Base-by-base conservation (phyloP, 2,888 invertebrate species). In the Macrosiphum euphorbiae region DNA sequence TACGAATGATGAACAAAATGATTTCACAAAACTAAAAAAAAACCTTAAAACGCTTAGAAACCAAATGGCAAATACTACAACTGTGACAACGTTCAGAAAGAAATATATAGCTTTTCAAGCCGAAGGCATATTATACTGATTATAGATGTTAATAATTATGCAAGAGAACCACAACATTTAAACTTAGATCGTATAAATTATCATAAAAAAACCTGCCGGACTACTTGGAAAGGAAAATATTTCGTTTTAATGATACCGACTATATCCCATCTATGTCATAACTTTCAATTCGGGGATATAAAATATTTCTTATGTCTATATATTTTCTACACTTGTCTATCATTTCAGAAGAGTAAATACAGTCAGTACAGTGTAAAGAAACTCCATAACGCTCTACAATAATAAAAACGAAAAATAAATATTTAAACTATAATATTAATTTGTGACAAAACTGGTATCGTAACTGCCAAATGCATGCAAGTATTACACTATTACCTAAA, bases 91-190 rank as follows among this genome's bases (percentile, higher is more conserved):
- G 35, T 35, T 20, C 35, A 78, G 35, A 78, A 78, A 78, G 67
- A 78, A 78, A 35, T 78, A 78, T 35, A 20, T 35, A 35, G 20
- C 26, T 84, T 52, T 52, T 90, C 20, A 78, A 35, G 78, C 78
- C 78, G 35, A 78, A 78, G 78, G 20, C 35, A 78, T 78, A 78
- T 35, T 78, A 78, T 35, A 47, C n/a, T 47, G 10, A 78, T 58
- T 52, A 55, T 47, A 85, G 26, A 78, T 67, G 41, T 41, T 52
- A 24, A 84, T 67, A 86, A 91, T 91, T 91, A 91, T 85, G 85
- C 55, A 86, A 55, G 85, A 85, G 28, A 91, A 91, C 91, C 55
- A 52, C 24, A 44, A 47, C 20, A 28, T 58, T 86, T 86, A 86
- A 84, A 84, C 78, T 41, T 55, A 58, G n/a, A 58, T 47, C 47